Conservation (phyloP, 2,797 vertebrate genomes). For the Pseudomugil tenellus region DNA sequence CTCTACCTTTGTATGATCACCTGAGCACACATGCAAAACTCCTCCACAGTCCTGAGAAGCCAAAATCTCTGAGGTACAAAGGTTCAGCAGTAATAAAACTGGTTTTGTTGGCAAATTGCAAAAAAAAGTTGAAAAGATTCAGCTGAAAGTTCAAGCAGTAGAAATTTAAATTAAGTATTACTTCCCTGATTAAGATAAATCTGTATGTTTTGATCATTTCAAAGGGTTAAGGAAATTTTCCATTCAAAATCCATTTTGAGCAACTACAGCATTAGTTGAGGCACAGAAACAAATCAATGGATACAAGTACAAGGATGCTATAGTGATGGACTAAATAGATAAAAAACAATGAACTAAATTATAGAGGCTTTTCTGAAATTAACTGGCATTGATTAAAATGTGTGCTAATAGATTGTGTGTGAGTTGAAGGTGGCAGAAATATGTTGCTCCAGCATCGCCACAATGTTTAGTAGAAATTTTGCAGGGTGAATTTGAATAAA, state of each 20-base stretch:
- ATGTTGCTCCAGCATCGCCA: slow-evolving; percentile 3
- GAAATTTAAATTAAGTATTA: not conserved
- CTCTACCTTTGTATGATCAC: slow-evolving; percentile 50
- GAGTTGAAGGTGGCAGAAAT: slow-evolving; percentile 3
- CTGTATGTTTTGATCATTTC: not conserved
- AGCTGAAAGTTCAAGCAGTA: not conserved
- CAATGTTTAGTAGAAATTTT: not conserved
- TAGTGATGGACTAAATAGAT: not conserved
- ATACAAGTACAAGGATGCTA: not conserved
- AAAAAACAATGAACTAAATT: not conserved
- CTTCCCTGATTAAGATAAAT: not conserved
- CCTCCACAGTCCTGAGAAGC: slow-evolving; percentile 4
- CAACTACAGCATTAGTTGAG: not conserved
- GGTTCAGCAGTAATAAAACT: not conserved
- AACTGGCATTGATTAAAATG: not conserved
- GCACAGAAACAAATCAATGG: not conserved
- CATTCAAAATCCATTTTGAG: not conserved
- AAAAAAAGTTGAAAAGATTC: not conserved
- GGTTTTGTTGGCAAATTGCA: not conserved
- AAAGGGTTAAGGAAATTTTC: not conserved
- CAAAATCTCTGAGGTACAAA: slow-evolving; percentile 2
- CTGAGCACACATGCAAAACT: slow-evolving; percentile 52
- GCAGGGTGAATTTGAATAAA: not conserved
- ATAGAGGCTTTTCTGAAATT: not conserved
- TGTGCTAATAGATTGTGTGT: not conserved